These are phyloP conservation scores for Oncorhynchus tshawytscha DNA, from an alignment of 2,113 vertebrate genomes.

Conservation along the genomic window DNA sequence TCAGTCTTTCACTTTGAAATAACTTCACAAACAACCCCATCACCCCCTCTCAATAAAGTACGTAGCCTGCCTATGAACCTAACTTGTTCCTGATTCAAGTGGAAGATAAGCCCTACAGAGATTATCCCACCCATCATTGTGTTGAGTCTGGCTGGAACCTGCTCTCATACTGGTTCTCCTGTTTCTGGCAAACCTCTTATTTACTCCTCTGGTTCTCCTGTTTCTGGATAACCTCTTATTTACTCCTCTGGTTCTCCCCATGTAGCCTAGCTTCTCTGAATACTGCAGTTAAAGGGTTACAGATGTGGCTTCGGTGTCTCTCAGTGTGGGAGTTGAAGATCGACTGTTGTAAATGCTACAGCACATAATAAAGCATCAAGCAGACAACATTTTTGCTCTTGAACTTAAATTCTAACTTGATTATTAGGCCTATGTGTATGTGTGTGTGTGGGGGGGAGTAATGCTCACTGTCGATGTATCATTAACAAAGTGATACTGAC, in stretches of 20 bases:
- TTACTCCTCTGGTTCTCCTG: slow-evolving; percentile 50
- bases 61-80: slow-evolving; percentile 1
- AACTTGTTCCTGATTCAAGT: slow-evolving; percentile 53
- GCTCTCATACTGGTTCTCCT: slow-evolving; percentile 75
- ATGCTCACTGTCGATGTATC: not conserved
- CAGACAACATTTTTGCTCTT: not conserved
- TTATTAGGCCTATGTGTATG: not conserved
- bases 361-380: too few species aligned
- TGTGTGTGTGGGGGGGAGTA: too few species aligned
- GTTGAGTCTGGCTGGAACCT: slow-evolving; percentile 69
- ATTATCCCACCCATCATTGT: slow-evolving; percentile 79
- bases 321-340: not conserved
- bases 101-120: slow-evolving; percentile 57
- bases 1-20: slow-evolving; percentile 42
- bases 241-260: slow-evolving; percentile 27
- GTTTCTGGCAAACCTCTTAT: slow-evolving; percentile 72
- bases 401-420: not conserved
- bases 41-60: slow-evolving; percentile 29
- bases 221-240: too few species aligned
- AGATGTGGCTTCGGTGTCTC: slow-evolving; percentile 30
- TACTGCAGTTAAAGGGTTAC: slow-evolving; percentile 44
- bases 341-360: not conserved
- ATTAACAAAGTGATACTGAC: not conserved
- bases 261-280: slow-evolving; percentile 50
- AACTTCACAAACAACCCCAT: slow-evolving; percentile 20